These are phyloP conservation scores for Champsocephalus esox DNA, from an alignment of 2,797 vertebrate species.

Conservation along the genomic window DNA sequence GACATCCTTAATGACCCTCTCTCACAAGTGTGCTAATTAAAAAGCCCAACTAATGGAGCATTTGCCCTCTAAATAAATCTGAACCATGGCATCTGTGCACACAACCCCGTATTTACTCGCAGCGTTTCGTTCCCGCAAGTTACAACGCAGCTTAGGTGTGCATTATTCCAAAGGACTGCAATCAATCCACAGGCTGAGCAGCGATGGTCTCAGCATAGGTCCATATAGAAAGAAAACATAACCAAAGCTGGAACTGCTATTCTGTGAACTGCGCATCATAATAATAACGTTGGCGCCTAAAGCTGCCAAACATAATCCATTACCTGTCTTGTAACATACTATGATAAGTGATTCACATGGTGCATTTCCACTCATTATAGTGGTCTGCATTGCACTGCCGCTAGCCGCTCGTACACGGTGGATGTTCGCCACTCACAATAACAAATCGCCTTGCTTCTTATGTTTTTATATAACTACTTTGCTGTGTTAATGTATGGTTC, in stretches of 20 bases:
- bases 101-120: slow-evolving; percentile 74
- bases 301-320: slow-evolving; percentile 65
- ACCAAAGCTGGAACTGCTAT: slow-evolving; percentile 42
- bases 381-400: slow-evolving; percentile 30
- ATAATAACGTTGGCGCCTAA: slow-evolving; percentile 56
- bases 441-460: background rate
- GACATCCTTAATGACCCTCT: slow-evolving; percentile 85
- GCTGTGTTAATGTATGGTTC: slow-evolving; percentile 12
- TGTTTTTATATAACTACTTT: slow-evolving; percentile 38
- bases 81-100: slow-evolving; percentile 80
- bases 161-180: slow-evolving; percentile 51
- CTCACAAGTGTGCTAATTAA: slow-evolving; percentile 87
- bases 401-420: slow-evolving; percentile 26
- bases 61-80: slow-evolving; percentile 86
- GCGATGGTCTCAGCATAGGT: slow-evolving; percentile 52
- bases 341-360: slow-evolving; percentile 62
- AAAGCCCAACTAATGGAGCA: slow-evolving; percentile 85
- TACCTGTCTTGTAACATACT: slow-evolving; percentile 53
- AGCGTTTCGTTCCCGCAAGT: slow-evolving; percentile 52
- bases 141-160: slow-evolving; percentile 60
- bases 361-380: slow-evolving; percentile 56
- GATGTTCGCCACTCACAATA: slow-evolving; percentile 24
- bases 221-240: slow-evolving; percentile 27
- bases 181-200: slow-evolving; percentile 58
- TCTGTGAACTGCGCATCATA: slow-evolving; percentile 47